A percentile compares a stretch with the other conserved stretches of the same genome.
Evolutionary conservation across 1,140 invertebrate genomes (phyloP).

Genomic region (Cataglyphis hispanica): DNA sequence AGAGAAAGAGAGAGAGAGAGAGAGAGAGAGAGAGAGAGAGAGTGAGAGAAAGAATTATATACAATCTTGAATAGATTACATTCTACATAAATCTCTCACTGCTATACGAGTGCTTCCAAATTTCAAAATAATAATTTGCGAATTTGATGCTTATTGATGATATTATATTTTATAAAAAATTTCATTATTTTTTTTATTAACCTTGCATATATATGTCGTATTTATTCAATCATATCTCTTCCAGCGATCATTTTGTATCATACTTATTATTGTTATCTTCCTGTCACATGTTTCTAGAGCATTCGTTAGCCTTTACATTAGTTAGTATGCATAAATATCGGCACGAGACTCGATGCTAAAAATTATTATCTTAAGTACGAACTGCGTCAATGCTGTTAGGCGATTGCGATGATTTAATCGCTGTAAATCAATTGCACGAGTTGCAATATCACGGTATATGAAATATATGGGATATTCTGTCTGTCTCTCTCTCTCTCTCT

Average conservation of each 20-base stretch:
- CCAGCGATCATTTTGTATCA: conserved; percentile 27
- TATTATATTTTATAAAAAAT: not conserved
- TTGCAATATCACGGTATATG: conserved; percentile 36
- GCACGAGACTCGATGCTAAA: conserved; percentile 41
- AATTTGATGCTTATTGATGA: not conserved
- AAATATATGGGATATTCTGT: conserved; percentile 23
- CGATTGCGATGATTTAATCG: conserved; percentile 57
- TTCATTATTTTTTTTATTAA: not conserved
- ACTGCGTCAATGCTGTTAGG: conserved; percentile 54
- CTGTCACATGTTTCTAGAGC: conserved; percentile 55
- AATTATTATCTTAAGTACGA: conserved; percentile 47
- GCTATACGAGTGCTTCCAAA: too few relatives aligned
- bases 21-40: too few relatives aligned
- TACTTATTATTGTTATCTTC: conserved; percentile 60
- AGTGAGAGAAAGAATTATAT: too few relatives aligned
- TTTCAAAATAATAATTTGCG: too few relatives aligned
- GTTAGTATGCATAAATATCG: conserved; percentile 38
- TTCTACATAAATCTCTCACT: too few relatives aligned
- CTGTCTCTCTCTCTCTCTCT: conserved; percentile 8
- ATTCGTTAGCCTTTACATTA: conserved; percentile 11
- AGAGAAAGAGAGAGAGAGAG: too few relatives aligned
- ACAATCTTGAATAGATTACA: too few relatives aligned
- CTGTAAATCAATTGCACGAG: conserved; percentile 62
- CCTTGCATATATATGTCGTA: not conserved
- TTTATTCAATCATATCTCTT: conserved; percentile 32